These are phyloP conservation scores for Drosophila aldrichi DNA, from an alignment of 2,888 invertebrate species.

Conservation along the genomic window DNA sequence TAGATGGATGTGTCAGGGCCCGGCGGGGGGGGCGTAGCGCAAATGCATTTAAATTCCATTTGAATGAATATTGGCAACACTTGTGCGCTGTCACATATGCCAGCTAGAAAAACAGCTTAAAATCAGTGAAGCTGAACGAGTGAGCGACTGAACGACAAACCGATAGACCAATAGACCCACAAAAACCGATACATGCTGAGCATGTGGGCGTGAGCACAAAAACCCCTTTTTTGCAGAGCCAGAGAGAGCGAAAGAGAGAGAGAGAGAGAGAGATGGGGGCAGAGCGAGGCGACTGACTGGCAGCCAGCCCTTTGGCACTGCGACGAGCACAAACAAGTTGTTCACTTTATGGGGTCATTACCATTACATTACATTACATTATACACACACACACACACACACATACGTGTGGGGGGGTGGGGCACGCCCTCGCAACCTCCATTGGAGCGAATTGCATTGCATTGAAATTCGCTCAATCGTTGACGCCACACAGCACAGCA, in stretches of 20 bases:
- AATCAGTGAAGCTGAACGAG: constrained; percentile 46
- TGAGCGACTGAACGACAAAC: constrained; percentile 42
- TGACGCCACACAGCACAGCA: constrained; percentile 42
- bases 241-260: not conserved
- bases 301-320: constrained; percentile 60
- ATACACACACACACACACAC: constrained; percentile 36
- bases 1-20: not conserved
- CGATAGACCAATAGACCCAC: constrained; percentile 59
- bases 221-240: not conserved
- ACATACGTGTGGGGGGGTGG: constrained; percentile 4
- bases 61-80: constrained; percentile 46
- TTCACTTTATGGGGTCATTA: constrained; percentile 80
- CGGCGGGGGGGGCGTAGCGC: accelerated
- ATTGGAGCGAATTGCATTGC: constrained; percentile 67
- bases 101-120: constrained; percentile 36
- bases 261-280: too few relatives aligned
- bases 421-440: constrained; percentile 49
- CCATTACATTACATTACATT: constrained; percentile 75
- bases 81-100: constrained; percentile 40
- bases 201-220: constrained; percentile 38
- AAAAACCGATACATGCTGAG: constrained; percentile 47
- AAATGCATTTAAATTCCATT: constrained; percentile 43
- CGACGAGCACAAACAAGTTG: constrained; percentile 75
- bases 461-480: constrained; percentile 78
- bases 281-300: constrained; percentile 55